Evolutionary conservation across 2,113 vertebrate genomes (phyloP).

Genomic region (Halcyon senegalensis): DNA sequence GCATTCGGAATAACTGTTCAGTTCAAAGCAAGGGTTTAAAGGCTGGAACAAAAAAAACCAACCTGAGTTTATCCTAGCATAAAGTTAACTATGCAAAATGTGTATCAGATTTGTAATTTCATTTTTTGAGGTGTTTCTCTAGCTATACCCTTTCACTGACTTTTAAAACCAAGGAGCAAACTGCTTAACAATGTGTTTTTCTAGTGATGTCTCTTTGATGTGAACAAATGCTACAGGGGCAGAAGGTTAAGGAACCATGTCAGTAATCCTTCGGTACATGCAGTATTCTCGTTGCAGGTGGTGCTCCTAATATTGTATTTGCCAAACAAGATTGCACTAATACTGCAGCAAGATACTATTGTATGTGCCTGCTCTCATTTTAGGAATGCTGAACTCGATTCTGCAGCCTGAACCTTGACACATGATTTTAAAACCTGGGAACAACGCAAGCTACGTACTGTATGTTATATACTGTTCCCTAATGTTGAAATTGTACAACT

Average conservation of each 20-base stretch:
- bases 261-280: background rate
- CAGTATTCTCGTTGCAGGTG: background rate
- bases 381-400: background rate
- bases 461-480: slow-evolving; percentile 5
- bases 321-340: background rate
- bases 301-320: background rate
- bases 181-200: background rate
- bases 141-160: background rate
- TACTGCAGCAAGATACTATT: background rate
- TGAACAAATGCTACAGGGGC: background rate
- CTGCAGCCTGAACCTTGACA: slow-evolving; percentile 22
- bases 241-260: background rate
- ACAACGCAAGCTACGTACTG: background rate
- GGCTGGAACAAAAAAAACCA: background rate
- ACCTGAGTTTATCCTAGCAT: background rate
- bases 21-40: background rate
- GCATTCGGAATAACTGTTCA: background rate
- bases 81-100: slow-evolving; percentile 38
- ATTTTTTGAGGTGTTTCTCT: background rate
- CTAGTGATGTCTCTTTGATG: background rate
- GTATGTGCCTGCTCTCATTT: background rate
- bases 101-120: background rate
- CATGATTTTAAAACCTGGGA: slow-evolving; percentile 8
- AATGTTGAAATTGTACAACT: slow-evolving; percentile 29
- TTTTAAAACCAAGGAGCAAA: background rate